Evolutionary conservation across 2,888 invertebrate species (phyloP), one percentile per base, ranked within the genome.

Genomic region (Oegoconia quadripuncta): DNA sequence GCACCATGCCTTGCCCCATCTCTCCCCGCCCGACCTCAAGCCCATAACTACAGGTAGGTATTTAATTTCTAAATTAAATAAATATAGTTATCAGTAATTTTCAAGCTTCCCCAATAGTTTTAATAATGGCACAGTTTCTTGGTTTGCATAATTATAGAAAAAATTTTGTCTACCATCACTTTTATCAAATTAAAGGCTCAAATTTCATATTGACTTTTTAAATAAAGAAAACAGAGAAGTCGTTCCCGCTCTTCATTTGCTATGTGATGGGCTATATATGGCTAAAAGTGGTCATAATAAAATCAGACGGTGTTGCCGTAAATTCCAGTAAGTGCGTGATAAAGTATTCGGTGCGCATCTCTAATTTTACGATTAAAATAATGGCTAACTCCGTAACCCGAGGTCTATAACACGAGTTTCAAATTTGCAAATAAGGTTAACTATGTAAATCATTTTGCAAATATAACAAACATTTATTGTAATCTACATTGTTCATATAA

Each of bases 21-120:
- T 91, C 64, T 74, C 91, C 58, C 77, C 90, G 64, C 83, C 91
- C 18, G 92, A 92, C 64, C 83, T 92, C 36, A 92, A 92, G 62
- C 91, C 92, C 27, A 83, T 91, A 49, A 91, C 91, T 57, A 88
- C 39, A 39, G 39, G 42, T 39, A 17, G 17, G 13, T 18, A 11
- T 7, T 22, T 14, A 2, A 29, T 12, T 9, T 9, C 12, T 15
- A n/a, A n/a, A n/a, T n/a, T n/a, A n/a, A n/a, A 20, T 20, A 20
- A 20, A 20, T 20, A 20, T 20, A n/a, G n/a, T n/a, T n/a, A n/a
- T n/a, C n/a, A 20, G 20, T 20, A 20, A 4, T 20, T 22, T 9
- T 2, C 22, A 22, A 22, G 7, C 2, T 9, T 3, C 9, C 7
- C 9, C 22, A 22, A 22, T 3, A 9, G 3, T 18, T 18, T 5